A percentile compares a stretch with the other conserved stretches of the same genome.
Evolutionary conservation across 2,888 invertebrate genomes (phyloP).

Genomic region (Argyresthia goedartella): DNA sequence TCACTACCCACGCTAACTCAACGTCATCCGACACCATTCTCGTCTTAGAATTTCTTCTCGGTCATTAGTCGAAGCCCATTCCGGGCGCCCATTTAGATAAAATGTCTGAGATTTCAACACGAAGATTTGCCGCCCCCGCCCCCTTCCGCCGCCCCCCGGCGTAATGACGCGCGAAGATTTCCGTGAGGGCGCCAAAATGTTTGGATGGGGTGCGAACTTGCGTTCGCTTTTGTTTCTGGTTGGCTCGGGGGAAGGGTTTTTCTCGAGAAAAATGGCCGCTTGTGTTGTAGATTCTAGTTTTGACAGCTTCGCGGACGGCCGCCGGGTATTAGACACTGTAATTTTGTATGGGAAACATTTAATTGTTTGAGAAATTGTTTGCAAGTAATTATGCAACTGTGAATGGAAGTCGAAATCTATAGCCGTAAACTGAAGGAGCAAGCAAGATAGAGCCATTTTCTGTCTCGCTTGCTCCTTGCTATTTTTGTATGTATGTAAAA

Average conservation of each 20-base stretch:
- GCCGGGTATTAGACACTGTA: no score
- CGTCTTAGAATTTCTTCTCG: constrained; percentile 62
- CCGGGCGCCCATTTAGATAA: constrained; percentile 68
- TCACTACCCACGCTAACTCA: no score
- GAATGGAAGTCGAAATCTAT: no score
- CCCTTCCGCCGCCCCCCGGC: constrained; percentile 15
- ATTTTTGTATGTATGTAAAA: no score
- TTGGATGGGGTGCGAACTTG: constrained; percentile 67
- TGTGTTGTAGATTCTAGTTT: no score
- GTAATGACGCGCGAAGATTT: constrained; percentile 70
- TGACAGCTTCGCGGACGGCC: no score
- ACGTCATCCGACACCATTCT: constrained; percentile 11
- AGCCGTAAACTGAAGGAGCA: no score
- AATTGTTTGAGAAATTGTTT: no score
- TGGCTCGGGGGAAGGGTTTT: neutral
- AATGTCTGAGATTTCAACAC: constrained; percentile 63
- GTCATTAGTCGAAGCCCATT: constrained; percentile 66
- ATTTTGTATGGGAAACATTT: no score
- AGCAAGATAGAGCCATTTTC: no score
- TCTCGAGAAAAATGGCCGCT: neutral
- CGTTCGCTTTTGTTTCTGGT: constrained; percentile 17
- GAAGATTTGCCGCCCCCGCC: constrained; percentile 10
- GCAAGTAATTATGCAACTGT: no score
- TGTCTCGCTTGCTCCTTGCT: no score
- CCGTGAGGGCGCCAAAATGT: constrained; percentile 61